Base-by-base conservation (phyloP, 2,797 vertebrate genomes). In the Aulostomus chinensis region DNA sequence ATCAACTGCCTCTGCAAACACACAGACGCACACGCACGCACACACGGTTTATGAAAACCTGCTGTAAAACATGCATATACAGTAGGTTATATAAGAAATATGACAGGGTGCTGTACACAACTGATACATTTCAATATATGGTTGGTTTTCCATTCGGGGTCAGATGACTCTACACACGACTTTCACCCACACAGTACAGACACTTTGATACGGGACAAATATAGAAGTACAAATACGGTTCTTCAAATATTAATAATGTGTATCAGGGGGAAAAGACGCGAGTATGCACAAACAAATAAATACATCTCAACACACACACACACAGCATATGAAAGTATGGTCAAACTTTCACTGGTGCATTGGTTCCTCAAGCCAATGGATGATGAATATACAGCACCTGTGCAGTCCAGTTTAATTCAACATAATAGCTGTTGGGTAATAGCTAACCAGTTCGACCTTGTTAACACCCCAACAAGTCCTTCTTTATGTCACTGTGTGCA, bases 31-130 rank as follows among this genome's bases (percentile, higher is more conserved):
- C 25, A 49, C 46, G 36, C 34, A 46, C 26, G 12, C 22, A 39
- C 8, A 28, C 14, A 25, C 30, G 29, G 10, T 35, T 9, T 15
- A 17, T 4, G 10, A 15, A 26, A 8, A 24, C n/a, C 12, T n/a
- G 39, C 12, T 46, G 7, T 28, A 11, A 46, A 15, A 28, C 21
- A 21, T 18, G 6, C 18, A 33, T 17, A 10, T 20, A 39, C 7
- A 18, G 14, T n/a, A 48, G 28, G 24, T 45, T 58, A 46, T 6
- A 39, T 49, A 64, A 10, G 32, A 34, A 53, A 64, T 57, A 42
- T 47, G 32, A 47, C 55, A 15, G 9, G 38, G n/a, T 42, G 36
- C 13, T 43, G 10, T 28, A 5, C 29, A 13, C 15, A 28, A 9
- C 9, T 25, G 4, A 48, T 39, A 47, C 8, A 54, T 55, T 46